phyloP scores from a whole-genome alignment of 1,140 invertebrate genomes.

The Dinothrombium tinctorium region DNA sequence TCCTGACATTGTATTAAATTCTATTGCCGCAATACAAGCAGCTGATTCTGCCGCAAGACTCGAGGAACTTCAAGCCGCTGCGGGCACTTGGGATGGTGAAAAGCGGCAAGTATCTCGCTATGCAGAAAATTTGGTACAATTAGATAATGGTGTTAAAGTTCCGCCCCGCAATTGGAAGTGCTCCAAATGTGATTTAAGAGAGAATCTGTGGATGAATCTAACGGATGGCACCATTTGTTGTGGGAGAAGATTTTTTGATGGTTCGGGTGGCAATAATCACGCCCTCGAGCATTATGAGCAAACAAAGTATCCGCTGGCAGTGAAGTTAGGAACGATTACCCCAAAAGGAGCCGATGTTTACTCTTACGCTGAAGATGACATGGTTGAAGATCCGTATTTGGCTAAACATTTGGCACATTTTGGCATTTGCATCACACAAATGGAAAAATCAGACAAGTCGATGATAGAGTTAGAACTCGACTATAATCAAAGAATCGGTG shows the following conservation, averaged over 20 bases:
- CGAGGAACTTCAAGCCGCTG: constrained; percentile 52
- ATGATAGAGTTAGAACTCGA: constrained; percentile 96
- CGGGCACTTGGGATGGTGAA: constrained; percentile 84
- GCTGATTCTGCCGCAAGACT: constrained; percentile 59
- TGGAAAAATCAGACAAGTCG: constrained; percentile 96
- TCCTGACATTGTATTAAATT: constrained; percentile 43
- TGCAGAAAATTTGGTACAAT: constrained; percentile 50
- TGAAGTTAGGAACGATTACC: constrained; percentile 90
- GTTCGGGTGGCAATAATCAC: constrained; percentile 93
- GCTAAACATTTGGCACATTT: constrained; percentile 75
- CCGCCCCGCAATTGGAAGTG: constrained; percentile 85
- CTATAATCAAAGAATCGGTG: constrained; percentile 74
- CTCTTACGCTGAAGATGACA: constrained; percentile 91
- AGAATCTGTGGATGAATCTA: constrained; percentile 92
- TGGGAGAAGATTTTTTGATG: constrained; percentile 77
- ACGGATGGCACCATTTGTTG: constrained; percentile 85
- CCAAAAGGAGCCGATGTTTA: constrained; percentile 76
- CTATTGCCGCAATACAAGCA: constrained; percentile 44
- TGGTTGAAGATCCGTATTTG: constrained; percentile 81
- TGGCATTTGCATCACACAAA: constrained; percentile 73
- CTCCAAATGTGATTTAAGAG: constrained; percentile 70
- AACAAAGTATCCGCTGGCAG: constrained; percentile 64
- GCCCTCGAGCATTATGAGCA: constrained; percentile 62
- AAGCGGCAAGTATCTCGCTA: constrained; percentile 54
- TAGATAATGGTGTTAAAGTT: constrained; percentile 69